A percentile compares a stretch with the other conserved stretches of the same genome.
Conservation (phyloP, 2,888 invertebrate genomes). For the Ochropacha duplaris region DNA sequence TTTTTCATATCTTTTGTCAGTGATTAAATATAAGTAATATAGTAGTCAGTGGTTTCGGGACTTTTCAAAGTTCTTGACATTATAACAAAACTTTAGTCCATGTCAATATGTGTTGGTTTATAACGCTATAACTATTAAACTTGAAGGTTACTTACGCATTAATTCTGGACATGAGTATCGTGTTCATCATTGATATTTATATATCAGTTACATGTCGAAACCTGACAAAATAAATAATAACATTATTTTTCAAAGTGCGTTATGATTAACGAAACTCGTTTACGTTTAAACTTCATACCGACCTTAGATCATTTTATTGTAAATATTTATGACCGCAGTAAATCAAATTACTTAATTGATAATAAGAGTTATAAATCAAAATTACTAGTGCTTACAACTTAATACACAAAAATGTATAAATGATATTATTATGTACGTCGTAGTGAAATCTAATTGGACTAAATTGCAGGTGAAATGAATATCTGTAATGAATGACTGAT, state of each 20-base stretch:
- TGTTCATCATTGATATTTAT: background rate
- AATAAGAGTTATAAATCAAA: conserved; percentile 8
- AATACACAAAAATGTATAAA: background rate
- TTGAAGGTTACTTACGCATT: no score
- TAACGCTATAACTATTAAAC: no score
- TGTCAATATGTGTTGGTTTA: no score
- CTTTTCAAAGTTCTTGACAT: no score
- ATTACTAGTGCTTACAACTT: background rate
- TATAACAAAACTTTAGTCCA: no score
- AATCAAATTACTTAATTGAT: conserved; percentile 8
- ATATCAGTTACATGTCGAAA: background rate
- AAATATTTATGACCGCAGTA: conserved; percentile 4
- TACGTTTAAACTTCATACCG: background rate
- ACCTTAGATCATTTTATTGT: background rate
- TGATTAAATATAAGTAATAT: no score
- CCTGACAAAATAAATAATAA: conserved; percentile 5
- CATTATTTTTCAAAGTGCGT: background rate
- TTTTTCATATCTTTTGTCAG: no score
- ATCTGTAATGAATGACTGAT: conserved; percentile 16
- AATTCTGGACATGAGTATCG: background rate
- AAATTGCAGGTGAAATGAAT: conserved; percentile 24
- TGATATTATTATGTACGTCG: background rate
- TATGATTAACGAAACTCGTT: conserved; percentile 2
- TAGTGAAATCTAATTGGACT: conserved; percentile 17
- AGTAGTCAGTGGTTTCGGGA: no score